A percentile compares a stretch with the other conserved stretches of the same genome.
These are phyloP conservation scores for Thinocorus orbignyianus DNA, from an alignment of 2,113 vertebrate genomes.

Conservation along the genomic window DNA sequence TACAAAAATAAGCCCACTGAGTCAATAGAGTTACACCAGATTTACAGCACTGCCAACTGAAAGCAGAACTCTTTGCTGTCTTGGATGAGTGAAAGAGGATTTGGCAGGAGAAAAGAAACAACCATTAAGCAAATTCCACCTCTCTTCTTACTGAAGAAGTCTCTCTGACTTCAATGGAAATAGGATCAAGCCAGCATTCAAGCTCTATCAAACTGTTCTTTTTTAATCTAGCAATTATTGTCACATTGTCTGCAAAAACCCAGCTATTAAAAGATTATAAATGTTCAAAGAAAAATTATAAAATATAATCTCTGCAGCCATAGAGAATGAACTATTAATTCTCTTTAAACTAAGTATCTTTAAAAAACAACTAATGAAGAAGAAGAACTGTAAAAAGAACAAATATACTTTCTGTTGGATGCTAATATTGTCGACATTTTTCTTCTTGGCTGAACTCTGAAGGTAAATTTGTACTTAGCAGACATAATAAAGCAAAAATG, in stretches of 20 bases:
- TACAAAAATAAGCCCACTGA: slow-evolving; percentile 30
- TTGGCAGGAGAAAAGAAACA: slow-evolving; percentile 44
- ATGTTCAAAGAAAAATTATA: slow-evolving; percentile 36
- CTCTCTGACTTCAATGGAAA: slow-evolving; percentile 2
- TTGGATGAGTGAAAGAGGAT: slow-evolving; percentile 42
- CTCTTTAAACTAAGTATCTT: slow-evolving; percentile 21
- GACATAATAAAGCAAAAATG: slow-evolving; percentile 11
- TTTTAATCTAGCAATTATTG: slow-evolving; percentile 37
- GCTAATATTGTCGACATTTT: background rate
- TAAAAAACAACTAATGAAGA: background rate
- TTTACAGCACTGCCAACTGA: background rate
- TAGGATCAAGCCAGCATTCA: background rate
- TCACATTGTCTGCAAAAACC: slow-evolving; percentile 10
- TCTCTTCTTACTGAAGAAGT: background rate
- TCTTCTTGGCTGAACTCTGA: background rate
- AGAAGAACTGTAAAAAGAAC: background rate
- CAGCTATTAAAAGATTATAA: slow-evolving; percentile 53
- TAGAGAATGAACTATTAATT: background rate
- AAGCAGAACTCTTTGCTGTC: background rate
- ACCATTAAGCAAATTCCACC: background rate
- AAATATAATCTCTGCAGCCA: slow-evolving; percentile 4
- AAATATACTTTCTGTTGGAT: background rate
- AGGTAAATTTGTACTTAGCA: slow-evolving; percentile 26
- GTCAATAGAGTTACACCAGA: background rate
- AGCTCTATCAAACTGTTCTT: slow-evolving; percentile 1